Percentiles rank a stretch among this genome's conserved stretches.
Evolutionary conservation across 2,113 vertebrate species (phyloP).

Genomic region (Oryzias celebensis): DNA sequence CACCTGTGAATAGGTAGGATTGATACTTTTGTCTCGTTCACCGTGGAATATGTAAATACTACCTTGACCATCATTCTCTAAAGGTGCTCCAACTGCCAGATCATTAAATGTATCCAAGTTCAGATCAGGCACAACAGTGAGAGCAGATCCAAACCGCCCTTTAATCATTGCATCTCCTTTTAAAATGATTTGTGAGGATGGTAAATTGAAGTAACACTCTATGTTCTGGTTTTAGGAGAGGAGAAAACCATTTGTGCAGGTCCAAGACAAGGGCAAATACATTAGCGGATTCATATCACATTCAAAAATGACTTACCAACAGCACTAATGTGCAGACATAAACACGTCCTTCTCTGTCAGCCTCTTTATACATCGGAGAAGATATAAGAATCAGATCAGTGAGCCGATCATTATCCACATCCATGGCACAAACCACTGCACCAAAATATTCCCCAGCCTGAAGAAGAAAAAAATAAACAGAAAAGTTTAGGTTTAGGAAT

Average conservation of each 20-base stretch:
- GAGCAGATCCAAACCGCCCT: slow-evolving; percentile 72
- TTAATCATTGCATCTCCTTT: slow-evolving; percentile 41
- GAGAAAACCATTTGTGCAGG: neutral
- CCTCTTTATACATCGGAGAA: slow-evolving; percentile 74
- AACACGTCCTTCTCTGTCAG: slow-evolving; percentile 78
- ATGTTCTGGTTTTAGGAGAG: slow-evolving; percentile 25
- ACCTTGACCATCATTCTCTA: slow-evolving; percentile 73
- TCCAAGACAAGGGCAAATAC: neutral
- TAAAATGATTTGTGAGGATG: slow-evolving; percentile 27
- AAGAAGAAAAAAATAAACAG: neutral
- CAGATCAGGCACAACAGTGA: slow-evolving; percentile 72
- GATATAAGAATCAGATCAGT: slow-evolving; percentile 82
- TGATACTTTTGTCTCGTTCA: slow-evolving; percentile 30
- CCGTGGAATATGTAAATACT: slow-evolving; percentile 77
- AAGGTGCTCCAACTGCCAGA: slow-evolving; percentile 76
- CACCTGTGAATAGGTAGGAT: slow-evolving; percentile 68
- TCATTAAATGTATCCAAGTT: slow-evolving; percentile 65
- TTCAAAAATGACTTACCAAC: slow-evolving; percentile 39
- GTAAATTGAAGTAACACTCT: slow-evolving; percentile 21
- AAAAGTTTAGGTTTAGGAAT: no score
- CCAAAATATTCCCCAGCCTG: slow-evolving; percentile 87
- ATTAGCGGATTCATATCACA: accelerated
- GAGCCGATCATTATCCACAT: slow-evolving; percentile 57
- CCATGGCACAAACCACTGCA: slow-evolving; percentile 79
- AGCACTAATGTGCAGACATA: slow-evolving; percentile 65